Conservation (phyloP, 2,888 invertebrate genomes). For the Harpagoxenus sublaevis region DNA sequence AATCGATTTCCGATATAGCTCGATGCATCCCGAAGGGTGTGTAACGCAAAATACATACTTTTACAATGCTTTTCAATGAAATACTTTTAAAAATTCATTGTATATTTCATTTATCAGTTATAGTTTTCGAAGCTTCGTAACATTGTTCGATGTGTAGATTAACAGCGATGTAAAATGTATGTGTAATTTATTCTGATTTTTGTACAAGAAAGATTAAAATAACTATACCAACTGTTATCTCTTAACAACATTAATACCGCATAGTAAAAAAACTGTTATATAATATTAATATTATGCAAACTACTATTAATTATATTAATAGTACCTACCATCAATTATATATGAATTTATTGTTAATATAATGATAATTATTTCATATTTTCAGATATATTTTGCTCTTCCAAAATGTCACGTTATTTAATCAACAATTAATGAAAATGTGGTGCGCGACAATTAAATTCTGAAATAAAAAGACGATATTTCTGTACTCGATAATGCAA, state of each 20-base stretch:
- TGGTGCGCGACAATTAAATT: constrained; percentile 12
- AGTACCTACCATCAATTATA: background rate
- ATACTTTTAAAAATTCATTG: constrained; percentile 12
- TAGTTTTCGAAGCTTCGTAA: background rate
- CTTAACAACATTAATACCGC: background rate
- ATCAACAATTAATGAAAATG: constrained; percentile 8
- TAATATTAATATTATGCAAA: background rate
- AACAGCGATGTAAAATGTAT: background rate
- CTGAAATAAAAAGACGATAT: constrained; percentile 31
- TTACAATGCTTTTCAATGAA: constrained; percentile 2
- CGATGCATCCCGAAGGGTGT: background rate
- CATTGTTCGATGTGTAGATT: background rate
- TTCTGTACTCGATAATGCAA: constrained; percentile 20
- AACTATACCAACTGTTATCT: background rate
- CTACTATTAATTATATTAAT: background rate
- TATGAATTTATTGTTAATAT: background rate
- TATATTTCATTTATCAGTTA: constrained; percentile 11
- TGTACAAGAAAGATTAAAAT: background rate
- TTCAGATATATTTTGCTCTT: background rate
- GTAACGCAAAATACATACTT: constrained; percentile 29
- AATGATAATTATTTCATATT: constrained; percentile 8
- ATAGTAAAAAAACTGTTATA: background rate
- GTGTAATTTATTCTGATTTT: background rate
- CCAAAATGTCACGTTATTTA: background rate
- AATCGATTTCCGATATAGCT: constrained; percentile 33